Percentiles rank a stretch among this genome's conserved stretches.
Evolutionary conservation across 2,888 invertebrate species (phyloP).

Genomic region (Pteria penguin): DNA sequence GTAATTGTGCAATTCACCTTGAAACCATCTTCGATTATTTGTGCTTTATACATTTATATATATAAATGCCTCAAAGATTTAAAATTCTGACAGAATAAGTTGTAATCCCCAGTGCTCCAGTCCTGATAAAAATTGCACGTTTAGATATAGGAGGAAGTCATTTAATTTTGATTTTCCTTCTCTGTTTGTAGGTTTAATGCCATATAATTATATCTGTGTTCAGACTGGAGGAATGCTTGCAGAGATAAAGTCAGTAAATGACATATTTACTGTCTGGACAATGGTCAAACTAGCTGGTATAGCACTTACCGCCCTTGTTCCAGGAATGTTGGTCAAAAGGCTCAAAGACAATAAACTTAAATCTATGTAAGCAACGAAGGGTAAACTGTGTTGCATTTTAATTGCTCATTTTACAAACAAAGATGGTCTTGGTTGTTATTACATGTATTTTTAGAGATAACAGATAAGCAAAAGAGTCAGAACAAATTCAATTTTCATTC

Average conservation of each 20-base stretch:
- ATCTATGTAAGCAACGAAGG: too few species aligned
- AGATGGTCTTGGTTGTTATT: too few species aligned
- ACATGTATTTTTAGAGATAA: too few species aligned
- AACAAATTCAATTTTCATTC: too few species aligned
- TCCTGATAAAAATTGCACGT: not conserved
- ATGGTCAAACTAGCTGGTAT: constrained; percentile 77
- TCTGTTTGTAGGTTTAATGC: constrained; percentile 82
- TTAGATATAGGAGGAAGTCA: not conserved
- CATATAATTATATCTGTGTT: constrained; percentile 84
- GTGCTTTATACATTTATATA: too few species aligned
- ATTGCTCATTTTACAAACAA: too few species aligned
- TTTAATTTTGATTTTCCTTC: constrained; percentile 13
- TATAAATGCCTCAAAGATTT: too few species aligned
- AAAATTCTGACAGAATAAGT: too few species aligned
- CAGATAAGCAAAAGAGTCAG: too few species aligned
- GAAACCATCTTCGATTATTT: too few species aligned
- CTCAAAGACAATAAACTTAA: constrained; percentile 30
- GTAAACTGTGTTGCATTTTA: too few species aligned
- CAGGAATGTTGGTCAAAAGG: constrained; percentile 72
- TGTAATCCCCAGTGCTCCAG: not conserved
- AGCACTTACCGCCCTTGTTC: constrained; percentile 77
- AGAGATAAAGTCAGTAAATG: constrained; percentile 81
- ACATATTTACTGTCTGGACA: constrained; percentile 80
- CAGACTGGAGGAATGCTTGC: constrained; percentile 83
- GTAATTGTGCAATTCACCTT: too few species aligned